Evolutionary conservation across 2,888 invertebrate species (phyloP), one percentile per base, ranked within the genome.

Genomic region (Phasia obesa): DNA sequence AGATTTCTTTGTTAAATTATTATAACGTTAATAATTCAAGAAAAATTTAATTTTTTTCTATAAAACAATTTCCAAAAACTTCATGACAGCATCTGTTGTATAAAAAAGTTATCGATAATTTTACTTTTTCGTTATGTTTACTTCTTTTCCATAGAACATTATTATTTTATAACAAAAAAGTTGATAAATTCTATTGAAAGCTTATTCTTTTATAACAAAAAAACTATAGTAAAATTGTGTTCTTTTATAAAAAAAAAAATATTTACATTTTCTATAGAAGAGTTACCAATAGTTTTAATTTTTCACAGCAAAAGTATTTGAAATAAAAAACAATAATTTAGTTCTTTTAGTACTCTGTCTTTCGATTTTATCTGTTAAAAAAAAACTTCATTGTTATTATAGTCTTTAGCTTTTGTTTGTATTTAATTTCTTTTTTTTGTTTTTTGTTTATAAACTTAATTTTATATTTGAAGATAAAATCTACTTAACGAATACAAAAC

Each of bases 391-490:
- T n/a, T n/a, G n/a, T n/a, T n/a, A n/a, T n/a, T n/a, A 60, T 11
- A 57, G 5, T 23, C 15, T 49, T 62, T 42, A 4, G 27, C 9
- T 69, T 17, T 42, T 60, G 25, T 73, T 49, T 65, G n/a, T 23
- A 9, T 35, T 38, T 23, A 5, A 53, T 67, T 5, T 57, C 21
- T 2, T 11, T 35, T 44, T 44, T 74, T 64, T 35, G 42, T 73
- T 62, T 42, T 38, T 64, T 44, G 55, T 47, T 55, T 74, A 53
- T 19, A 64, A 53, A 44, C 11, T 9, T 44, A 73, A 64, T 53
- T 62, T 31, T n/a, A n/a, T n/a, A n/a, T 53, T 67, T 11, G 21
- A 42, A 47, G 51, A 15, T 38, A 71, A 17, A 23, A 13, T 55
- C 19, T 38, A 19, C 11, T 23, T 19, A 53, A 53, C 35, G 35